These are phyloP conservation scores for Falco concolor DNA, from an alignment of 2,797 vertebrate species.

Conservation along the genomic window DNA sequence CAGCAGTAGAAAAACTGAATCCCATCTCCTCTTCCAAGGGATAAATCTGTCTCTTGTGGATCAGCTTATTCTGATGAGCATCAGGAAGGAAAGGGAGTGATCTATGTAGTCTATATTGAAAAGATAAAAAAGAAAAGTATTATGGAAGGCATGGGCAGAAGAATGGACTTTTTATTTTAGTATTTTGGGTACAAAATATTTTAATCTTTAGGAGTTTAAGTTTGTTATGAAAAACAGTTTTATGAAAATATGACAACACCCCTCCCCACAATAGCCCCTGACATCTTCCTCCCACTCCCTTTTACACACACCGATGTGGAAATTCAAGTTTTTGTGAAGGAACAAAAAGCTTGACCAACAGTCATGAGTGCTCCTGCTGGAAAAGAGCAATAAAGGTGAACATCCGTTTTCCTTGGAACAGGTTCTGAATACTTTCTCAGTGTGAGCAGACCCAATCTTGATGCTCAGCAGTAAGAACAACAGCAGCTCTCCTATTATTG, in stretches of 20 bases:
- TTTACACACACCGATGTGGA: not conserved
- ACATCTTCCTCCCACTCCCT: not conserved
- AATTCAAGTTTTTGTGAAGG: not conserved
- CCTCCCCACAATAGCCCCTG: not conserved
- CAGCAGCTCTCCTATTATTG: not conserved
- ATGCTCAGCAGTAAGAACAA: not conserved
- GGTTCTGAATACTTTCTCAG: not conserved
- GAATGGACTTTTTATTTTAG: not conserved
- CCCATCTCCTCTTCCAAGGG: not conserved
- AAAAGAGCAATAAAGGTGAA: not conserved
- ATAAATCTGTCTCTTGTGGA: not conserved
- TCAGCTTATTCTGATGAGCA: not conserved
- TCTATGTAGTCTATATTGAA: not conserved
- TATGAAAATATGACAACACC: not conserved
- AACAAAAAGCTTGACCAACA: not conserved
- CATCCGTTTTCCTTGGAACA: not conserved
- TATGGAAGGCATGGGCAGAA: not conserved
- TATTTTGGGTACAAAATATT: not conserved
- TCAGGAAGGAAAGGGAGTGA: not conserved
- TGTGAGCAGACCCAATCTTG: not conserved
- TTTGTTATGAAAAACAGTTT: not conserved
- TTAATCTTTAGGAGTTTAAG: not conserved
- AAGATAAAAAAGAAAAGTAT: not conserved
- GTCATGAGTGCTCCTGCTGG: not conserved
- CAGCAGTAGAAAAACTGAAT: not conserved